Evolutionary conservation across 2,888 invertebrate species (phyloP).

Genomic region (Ochropacha duplaris): DNA sequence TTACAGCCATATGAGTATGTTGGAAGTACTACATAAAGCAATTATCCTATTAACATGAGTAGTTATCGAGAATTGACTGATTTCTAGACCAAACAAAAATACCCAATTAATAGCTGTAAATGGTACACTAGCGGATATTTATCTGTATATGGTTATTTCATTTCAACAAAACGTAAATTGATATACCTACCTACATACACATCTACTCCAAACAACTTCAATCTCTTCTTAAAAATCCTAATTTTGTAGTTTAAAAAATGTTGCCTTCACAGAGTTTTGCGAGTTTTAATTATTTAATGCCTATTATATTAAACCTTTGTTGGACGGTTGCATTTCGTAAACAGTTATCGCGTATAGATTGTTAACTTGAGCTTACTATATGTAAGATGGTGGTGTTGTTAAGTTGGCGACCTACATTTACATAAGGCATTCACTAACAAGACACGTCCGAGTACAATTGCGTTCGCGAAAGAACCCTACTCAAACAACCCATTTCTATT

Average conservation of each 20-base stretch:
- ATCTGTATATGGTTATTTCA: no score
- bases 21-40: constrained; percentile 43
- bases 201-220: neutral
- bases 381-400: neutral
- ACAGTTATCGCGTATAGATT: neutral
- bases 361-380: neutral
- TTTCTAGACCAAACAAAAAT: constrained; percentile 58
- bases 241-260: neutral
- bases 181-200: no score
- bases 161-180: neutral
- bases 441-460: constrained; percentile 81
- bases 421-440: constrained; percentile 81
- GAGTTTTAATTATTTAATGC: no score
- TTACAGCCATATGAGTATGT: constrained; percentile 6
- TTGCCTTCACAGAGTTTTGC: no score
- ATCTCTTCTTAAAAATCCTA: neutral
- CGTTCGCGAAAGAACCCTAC: constrained; percentile 82
- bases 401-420: constrained; percentile 50
- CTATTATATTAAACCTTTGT: no score
- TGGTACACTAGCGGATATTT: constrained; percentile 25
- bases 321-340: neutral
- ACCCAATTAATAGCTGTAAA: constrained; percentile 54
- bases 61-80: constrained; percentile 61
- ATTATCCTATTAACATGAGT: constrained; percentile 59
- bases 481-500: constrained; percentile 82